Conservation (phyloP, 2,797 vertebrate genomes). For the Antennarius maculatus region DNA sequence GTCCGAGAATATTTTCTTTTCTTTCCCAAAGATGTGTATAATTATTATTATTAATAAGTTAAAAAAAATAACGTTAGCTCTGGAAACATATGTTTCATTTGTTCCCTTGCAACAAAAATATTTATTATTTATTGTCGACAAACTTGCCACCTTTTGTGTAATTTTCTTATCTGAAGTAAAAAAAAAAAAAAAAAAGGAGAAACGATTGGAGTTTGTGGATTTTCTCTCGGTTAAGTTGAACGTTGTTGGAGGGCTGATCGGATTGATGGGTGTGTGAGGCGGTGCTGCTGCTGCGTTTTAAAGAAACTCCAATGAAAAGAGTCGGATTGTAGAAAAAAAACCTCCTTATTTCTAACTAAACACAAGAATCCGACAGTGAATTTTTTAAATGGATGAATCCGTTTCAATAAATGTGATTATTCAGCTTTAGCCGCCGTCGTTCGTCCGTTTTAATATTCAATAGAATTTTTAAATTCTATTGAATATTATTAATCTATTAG, state of each 20-base stretch:
- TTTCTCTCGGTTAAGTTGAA: conserved; percentile 73
- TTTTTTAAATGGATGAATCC: not conserved
- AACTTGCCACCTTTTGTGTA: conserved; percentile 98
- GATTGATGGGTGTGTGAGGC: too few species aligned
- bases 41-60: conserved; percentile 82
- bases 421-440: not conserved
- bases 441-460: not conserved
- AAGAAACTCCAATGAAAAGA: not conserved
- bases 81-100: conserved; percentile 86
- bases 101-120: conserved; percentile 93
- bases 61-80: conserved; percentile 79
- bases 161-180: conserved; percentile 95
- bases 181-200: conserved; percentile 58
- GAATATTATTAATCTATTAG: too few species aligned
- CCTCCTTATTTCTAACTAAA: not conserved
- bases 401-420: not conserved
- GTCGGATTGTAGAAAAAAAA: not conserved
- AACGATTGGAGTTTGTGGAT: conserved; percentile 85
- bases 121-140: conserved; percentile 99
- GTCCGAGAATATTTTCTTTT: conserved; percentile 81
- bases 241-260: too few species aligned
- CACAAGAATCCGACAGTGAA: not conserved
- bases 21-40: conserved; percentile 96
- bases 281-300: too few species aligned
- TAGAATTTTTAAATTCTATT: too few species aligned